Conservation (phyloP, 2,888 invertebrate genomes). For the Geophilus truncorum region DNA sequence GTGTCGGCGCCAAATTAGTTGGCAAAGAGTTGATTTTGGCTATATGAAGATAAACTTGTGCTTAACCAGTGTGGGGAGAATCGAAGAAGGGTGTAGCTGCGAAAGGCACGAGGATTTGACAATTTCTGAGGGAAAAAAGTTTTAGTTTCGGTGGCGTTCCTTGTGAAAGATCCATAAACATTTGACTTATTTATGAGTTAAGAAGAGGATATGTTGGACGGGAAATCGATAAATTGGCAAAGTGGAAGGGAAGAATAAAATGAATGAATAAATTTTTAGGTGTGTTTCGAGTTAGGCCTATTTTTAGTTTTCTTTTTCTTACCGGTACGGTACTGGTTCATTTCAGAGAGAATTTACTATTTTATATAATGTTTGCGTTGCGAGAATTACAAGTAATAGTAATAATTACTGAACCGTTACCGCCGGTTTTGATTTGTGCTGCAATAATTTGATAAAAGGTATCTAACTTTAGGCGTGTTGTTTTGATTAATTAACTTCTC, state of each 20-base stretch:
- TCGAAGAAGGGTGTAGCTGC: background rate
- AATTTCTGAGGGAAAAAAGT: background rate
- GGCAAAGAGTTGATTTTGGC: constrained; percentile 12
- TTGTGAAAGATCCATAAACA: background rate
- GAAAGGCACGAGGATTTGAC: background rate
- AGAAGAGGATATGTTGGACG: background rate
- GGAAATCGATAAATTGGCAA: background rate
- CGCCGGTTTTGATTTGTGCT: background rate
- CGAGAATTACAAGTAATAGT: no score
- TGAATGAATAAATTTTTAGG: background rate
- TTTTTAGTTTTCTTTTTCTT: background rate
- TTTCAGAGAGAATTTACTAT: no score
- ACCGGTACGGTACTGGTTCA: no score
- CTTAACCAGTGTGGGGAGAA: background rate
- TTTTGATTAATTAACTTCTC: no score
- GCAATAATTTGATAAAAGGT: background rate
- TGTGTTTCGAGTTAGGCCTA: background rate
- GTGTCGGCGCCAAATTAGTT: constrained; percentile 3
- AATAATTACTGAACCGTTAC: no score
- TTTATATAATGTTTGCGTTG: no score
- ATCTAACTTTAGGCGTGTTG: no score
- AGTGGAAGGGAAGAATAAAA: background rate
- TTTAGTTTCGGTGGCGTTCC: background rate
- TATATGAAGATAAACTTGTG: background rate
- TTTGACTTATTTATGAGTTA: constrained; percentile 20